Evolutionary conservation across 2,797 vertebrate genomes (phyloP).

Genomic region (Neosalanx taihuensis): DNA sequence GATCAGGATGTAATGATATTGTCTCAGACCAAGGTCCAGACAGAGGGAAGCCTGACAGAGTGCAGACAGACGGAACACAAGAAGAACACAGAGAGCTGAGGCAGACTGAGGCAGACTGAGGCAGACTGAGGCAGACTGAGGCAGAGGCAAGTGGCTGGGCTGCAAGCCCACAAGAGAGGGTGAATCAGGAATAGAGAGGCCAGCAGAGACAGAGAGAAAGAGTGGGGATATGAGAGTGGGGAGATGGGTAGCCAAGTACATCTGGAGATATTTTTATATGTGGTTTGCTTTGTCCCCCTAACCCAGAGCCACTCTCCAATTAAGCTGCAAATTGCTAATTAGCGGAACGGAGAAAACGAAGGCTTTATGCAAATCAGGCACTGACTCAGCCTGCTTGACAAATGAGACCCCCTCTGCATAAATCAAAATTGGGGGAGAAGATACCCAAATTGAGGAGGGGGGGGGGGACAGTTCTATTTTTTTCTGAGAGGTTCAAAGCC

Average conservation of each 20-base stretch:
- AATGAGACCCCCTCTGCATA: slow-evolving; percentile 79
- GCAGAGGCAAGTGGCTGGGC: too few relatives aligned
- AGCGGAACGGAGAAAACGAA: slow-evolving; percentile 80
- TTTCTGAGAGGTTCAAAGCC: slow-evolving; percentile 76
- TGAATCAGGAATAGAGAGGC: slow-evolving; percentile 3
- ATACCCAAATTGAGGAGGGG: slow-evolving; percentile 67
- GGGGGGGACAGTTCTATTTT: slow-evolving; percentile 59
- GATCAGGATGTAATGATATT: background rate
- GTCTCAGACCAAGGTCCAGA: background rate
- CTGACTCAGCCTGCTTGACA: slow-evolving; percentile 82
- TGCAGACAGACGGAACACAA: background rate
- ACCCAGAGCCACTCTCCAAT: slow-evolving; percentile 77
- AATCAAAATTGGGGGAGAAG: slow-evolving; percentile 73
- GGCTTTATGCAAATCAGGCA: slow-evolving; percentile 79
- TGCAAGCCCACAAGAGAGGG: background rate
- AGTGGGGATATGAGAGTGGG: background rate
- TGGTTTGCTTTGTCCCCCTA: slow-evolving; percentile 74
- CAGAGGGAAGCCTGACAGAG: background rate
- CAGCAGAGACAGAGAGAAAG: background rate
- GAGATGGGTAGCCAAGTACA: slow-evolving; percentile 49
- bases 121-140: background rate
- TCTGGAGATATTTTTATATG: slow-evolving; percentile 74
- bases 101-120: slow-evolving; percentile 2
- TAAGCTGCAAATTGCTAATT: slow-evolving; percentile 87
- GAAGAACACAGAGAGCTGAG: background rate